Evolutionary conservation across 2,113 vertebrate species (phyloP).

Genomic region (Oryzias melastigma): DNA sequence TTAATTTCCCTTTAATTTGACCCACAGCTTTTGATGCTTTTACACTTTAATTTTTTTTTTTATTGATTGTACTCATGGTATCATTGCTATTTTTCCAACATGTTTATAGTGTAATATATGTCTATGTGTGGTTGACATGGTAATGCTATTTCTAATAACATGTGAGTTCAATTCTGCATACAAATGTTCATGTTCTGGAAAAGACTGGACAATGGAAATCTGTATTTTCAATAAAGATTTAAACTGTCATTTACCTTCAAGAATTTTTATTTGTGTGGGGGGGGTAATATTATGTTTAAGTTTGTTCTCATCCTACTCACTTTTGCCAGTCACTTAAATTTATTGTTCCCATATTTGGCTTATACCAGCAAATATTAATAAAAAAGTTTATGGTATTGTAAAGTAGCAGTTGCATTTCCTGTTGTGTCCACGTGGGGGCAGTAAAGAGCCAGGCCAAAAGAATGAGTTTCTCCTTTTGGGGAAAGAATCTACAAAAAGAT

Average conservation of each 20-base stretch:
- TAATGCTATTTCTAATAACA: constrained; percentile 1
- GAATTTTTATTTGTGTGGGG: not conserved
- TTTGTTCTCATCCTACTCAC: too few species aligned
- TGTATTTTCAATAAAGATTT: constrained; percentile 59
- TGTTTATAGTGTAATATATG: constrained; percentile 8
- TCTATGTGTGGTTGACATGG: constrained; percentile 6
- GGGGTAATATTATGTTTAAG: too few species aligned
- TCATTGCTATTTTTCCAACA: constrained; percentile 22
- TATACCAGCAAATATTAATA: too few species aligned
- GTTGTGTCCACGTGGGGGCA: constrained; percentile 4
- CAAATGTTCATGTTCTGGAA: constrained; percentile 21
- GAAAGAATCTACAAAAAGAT: not conserved
- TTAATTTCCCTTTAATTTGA: not conserved
- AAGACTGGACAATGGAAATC: constrained; percentile 39
- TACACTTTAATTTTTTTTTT: constrained; percentile 9
- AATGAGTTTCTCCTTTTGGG: too few species aligned
- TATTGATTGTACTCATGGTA: constrained; percentile 20
- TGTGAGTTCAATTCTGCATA: constrained; percentile 20
- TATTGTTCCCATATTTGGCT: too few species aligned
- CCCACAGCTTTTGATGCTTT: constrained; percentile 32
- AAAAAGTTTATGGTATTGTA: too few species aligned
- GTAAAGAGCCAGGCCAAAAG: not conserved
- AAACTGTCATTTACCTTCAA: constrained; percentile 41
- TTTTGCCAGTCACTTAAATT: too few species aligned
- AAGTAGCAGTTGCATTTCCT: not conserved